Evolutionary conservation across 2,888 invertebrate genomes (phyloP), one percentile per base, ranked within the genome.

Genomic region (Craniophora ligustri): DNA sequence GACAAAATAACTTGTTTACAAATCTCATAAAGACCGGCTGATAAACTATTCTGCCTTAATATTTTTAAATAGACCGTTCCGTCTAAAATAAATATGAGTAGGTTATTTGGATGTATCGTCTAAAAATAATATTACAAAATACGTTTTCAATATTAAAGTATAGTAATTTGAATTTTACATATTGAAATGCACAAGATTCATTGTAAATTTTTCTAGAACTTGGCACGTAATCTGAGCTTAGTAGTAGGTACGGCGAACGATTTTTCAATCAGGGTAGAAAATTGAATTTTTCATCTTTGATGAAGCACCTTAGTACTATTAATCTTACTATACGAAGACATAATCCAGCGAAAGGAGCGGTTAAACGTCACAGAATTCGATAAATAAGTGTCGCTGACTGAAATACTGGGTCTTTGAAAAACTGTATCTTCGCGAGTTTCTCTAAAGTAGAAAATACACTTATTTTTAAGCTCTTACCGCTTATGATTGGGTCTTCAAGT

Each of bases 241-340:
- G 13, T 54, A 66, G 13, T 41, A 44, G 58, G 56, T 39, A 67
- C 50, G 65, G 62, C 31, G 59, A 58, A 62, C 62, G 56, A 72
- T 68, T 69, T 72, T 73, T 69, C 69, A 73, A 73, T 73, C 67
- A 67, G 44, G 56, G 30, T 58, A 32, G 61, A 64, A 72, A 75
- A 73, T 75, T 75, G 67, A 61, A 72, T 67, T 75, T 65, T 62
- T 61, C 73, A 58, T 59, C 72, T 61, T 60, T 72, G 72, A 75
- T 75, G 69, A 72, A 72, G 75, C 60, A 68, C 75, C 64, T 71
- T 16, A n/a, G n/a, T n/a, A 64, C 72, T 75, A 72, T 72, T 72
- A 75, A 72, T 72, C 72, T 72, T 72, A 47, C 72, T 72, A 63
- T 72, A 61, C 49, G 54, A 62, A 72, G 75, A 74, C 64, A 71